Evolutionary conservation across 2,888 invertebrate genomes (phyloP).

Genomic region (Oconnorella tubifera): DNA sequence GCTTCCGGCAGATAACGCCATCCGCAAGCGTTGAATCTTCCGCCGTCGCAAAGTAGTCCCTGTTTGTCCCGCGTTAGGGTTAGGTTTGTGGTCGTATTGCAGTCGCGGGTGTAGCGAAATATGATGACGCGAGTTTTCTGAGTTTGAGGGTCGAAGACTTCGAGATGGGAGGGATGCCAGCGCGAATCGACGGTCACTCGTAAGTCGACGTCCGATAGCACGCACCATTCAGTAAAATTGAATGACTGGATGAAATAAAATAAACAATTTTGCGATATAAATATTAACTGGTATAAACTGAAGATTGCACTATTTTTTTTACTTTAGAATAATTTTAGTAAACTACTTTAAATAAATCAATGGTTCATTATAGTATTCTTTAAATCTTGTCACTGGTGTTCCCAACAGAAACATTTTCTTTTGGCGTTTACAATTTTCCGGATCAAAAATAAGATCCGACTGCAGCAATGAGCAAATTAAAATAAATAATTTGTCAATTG

Average conservation of each 20-base stretch:
- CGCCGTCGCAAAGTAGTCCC: slow-evolving; percentile 31
- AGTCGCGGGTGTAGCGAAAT: slow-evolving; percentile 27
- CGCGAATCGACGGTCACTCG: slow-evolving; percentile 26
- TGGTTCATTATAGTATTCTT: no score
- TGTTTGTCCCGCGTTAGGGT: slow-evolving; percentile 33
- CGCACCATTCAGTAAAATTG: slow-evolving; percentile 34
- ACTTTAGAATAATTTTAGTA: no score
- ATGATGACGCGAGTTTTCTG: slow-evolving; percentile 22
- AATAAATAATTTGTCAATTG: no score
- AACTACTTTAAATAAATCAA: no score
- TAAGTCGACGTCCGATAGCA: slow-evolving; percentile 30
- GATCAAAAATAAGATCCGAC: no score
- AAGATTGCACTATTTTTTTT: no score
- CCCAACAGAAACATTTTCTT: no score
- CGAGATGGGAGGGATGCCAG: slow-evolving; percentile 33
- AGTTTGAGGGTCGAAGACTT: slow-evolving; percentile 27
- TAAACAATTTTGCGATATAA: no score
- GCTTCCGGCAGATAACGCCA: slow-evolving; percentile 26
- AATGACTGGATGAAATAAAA: slow-evolving; percentile 23
- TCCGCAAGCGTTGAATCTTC: slow-evolving; percentile 29
- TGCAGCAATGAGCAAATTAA: no score
- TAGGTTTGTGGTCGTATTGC: slow-evolving; percentile 28
- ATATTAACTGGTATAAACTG: no score
- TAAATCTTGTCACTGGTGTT: no score
- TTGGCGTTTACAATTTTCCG: no score